Conservation (phyloP, 2,113 vertebrate species). For the Zapornia atra region DNA sequence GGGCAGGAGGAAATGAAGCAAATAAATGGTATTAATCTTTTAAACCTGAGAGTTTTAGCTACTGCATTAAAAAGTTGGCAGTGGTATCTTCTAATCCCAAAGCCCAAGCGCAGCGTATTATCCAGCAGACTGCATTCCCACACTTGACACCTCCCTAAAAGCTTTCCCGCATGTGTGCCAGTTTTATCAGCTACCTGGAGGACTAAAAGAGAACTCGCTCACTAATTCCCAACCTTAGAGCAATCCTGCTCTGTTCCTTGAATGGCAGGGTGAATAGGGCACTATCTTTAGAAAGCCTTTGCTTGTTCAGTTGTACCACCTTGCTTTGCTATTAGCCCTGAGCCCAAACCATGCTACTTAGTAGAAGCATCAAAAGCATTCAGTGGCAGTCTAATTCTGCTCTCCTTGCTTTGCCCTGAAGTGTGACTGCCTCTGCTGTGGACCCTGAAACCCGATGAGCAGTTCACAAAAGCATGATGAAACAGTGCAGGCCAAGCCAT, state of each 20-base stretch:
- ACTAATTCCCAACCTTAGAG: conserved; percentile 49
- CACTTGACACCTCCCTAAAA: conserved; percentile 63
- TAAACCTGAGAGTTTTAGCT: conserved; percentile 56
- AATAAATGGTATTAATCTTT: conserved; percentile 64
- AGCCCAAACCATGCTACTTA: neutral
- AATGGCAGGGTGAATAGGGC: conserved; percentile 32
- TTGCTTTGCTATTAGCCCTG: neutral
- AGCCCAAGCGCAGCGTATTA: conserved; percentile 24
- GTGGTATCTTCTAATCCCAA: conserved; percentile 50
- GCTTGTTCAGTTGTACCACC: neutral
- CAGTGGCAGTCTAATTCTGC: neutral
- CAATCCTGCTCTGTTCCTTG: conserved; percentile 25
- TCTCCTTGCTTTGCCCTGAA: neutral
- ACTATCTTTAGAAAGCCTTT: conserved; percentile 42
- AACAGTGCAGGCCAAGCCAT: neutral
- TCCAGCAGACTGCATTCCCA: conserved; percentile 28
- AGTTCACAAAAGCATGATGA: neutral
- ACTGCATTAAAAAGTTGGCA: conserved; percentile 56
- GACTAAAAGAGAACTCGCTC: conserved; percentile 14
- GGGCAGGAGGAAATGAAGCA: neutral
- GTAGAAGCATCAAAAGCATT: neutral
- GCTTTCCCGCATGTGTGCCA: neutral
- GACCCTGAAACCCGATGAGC: neutral
- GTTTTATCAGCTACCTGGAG: conserved; percentile 55
- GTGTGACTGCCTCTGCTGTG: neutral